phyloP scores from a whole-genome alignment of 1,140 invertebrate species.

The Sarcophaga bullata region DNA sequence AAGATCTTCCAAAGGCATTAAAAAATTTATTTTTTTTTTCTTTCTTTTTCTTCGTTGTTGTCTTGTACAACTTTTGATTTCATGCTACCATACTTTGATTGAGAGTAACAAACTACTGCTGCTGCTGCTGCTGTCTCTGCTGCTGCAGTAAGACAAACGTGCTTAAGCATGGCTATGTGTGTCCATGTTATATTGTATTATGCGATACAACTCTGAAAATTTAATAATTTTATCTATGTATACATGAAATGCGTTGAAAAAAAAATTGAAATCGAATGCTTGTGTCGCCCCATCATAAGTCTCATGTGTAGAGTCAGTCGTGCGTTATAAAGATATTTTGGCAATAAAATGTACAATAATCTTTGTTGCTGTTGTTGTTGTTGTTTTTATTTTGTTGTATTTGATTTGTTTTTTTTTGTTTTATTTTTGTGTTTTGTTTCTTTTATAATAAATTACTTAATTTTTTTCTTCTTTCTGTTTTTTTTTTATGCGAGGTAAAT shows the following conservation, averaged over 20 bases:
- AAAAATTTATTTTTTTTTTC: not conserved
- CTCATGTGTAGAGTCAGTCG: constrained; percentile 2
- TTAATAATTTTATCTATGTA: constrained; percentile 1
- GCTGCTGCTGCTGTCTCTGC: too few relatives aligned
- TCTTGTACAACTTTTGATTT: not conserved
- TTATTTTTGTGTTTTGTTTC: not conserved
- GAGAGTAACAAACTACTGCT: not conserved
- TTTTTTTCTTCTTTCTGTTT: too few relatives aligned
- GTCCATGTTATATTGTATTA: not conserved
- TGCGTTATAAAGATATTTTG: constrained; percentile 22
- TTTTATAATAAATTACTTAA: constrained; percentile 7
- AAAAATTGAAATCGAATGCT: not conserved
- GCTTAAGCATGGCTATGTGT: constrained; percentile 18
- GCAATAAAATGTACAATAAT: constrained; percentile 1
- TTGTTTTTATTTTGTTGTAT: too few relatives aligned
- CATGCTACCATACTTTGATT: not conserved
- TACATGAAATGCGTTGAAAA: not conserved
- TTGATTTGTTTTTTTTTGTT: not conserved
- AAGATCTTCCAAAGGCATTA: constrained; percentile 19
- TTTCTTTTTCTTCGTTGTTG: not conserved
- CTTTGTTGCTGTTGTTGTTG: too few relatives aligned
- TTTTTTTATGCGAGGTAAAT: not conserved
- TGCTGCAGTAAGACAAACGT: not conserved
- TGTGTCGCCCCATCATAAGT: not conserved
- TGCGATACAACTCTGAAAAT: not conserved